Percentiles rank a stretch among this genome's conserved stretches.
Evolutionary conservation across 30 jellyfish, hydroid and myxozoan species (phyloP).

Genomic region (Phacellophora camtschatica): DNA sequence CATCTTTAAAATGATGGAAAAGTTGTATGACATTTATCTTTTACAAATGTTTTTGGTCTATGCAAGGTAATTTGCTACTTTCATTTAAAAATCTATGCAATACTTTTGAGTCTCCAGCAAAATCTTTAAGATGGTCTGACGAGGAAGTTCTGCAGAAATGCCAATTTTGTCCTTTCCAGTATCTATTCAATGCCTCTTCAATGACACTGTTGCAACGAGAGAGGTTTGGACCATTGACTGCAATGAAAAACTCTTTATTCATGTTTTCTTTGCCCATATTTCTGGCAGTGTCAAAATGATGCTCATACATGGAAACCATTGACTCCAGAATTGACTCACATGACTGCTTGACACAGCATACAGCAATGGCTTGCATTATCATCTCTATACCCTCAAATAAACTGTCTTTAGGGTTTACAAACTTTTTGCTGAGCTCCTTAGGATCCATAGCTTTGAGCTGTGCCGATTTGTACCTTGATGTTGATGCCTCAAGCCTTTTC

Average conservation of each 20-base stretch:
- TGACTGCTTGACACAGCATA: constrained; percentile 16
- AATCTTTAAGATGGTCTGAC: no score
- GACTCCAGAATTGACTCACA: constrained; percentile 23
- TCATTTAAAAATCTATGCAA: no score
- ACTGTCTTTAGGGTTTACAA: neutral
- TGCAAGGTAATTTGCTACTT: no score
- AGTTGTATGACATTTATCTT: no score
- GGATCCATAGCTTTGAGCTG: neutral
- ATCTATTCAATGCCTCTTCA: constrained; percentile 32
- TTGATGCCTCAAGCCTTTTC: constrained; percentile 9
- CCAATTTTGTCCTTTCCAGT: no score
- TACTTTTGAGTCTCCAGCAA: no score
- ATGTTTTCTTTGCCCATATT: constrained; percentile 32
- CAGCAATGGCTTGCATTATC: constrained; percentile 38
- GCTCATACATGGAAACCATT: constrained; percentile 25
- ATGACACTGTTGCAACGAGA: constrained; percentile 23
- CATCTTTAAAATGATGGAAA: no score
- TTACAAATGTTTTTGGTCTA: no score
- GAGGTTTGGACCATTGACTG: constrained; percentile 46
- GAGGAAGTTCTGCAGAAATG: no score
- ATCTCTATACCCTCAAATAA: constrained; percentile 18
- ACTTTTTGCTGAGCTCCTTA: neutral
- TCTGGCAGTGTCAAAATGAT: constrained; percentile 16
- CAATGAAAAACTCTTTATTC: constrained; percentile 29
- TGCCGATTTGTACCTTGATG: neutral